Evolutionary conservation across 2,797 vertebrate species (phyloP).

Genomic region (Bucorvus abyssinicus): DNA sequence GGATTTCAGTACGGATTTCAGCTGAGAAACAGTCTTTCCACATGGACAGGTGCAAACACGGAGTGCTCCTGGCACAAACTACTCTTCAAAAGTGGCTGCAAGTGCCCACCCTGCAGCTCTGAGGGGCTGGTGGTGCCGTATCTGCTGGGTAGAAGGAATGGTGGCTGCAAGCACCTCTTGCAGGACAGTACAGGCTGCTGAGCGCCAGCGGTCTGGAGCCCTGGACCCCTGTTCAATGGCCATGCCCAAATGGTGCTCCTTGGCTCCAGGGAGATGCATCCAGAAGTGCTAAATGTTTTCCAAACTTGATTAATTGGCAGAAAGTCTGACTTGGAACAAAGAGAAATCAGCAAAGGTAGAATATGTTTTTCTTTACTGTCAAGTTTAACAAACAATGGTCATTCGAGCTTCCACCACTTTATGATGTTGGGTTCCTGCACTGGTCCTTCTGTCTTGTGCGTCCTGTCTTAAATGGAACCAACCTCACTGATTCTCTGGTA

Average conservation of each 20-base stretch:
- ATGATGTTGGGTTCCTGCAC: neutral
- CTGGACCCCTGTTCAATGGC: neutral
- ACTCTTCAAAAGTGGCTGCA: neutral
- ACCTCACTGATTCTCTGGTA: neutral
- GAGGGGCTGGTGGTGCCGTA: neutral
- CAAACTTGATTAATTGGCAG: neutral
- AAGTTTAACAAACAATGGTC: neutral
- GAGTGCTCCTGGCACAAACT: neutral
- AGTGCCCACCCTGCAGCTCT: neutral
- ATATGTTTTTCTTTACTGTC: neutral
- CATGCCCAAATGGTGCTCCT: neutral
- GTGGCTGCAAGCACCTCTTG: neutral
- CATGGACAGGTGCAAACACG: neutral
- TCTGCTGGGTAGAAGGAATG: neutral
- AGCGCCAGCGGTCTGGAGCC: neutral
- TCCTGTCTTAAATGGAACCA: neutral
- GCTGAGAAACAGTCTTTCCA: neutral
- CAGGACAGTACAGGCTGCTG: neutral
- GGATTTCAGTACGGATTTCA: neutral
- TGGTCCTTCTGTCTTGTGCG: neutral
- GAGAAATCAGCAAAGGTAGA: neutral
- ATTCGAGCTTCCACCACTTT: neutral
- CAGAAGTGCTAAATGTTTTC: neutral
- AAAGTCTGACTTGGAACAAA: neutral
- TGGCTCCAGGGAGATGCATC: neutral